These are phyloP conservation scores for Latheticus oryzae DNA, from an alignment of 2,888 invertebrate genomes.

Conservation along the genomic window DNA sequence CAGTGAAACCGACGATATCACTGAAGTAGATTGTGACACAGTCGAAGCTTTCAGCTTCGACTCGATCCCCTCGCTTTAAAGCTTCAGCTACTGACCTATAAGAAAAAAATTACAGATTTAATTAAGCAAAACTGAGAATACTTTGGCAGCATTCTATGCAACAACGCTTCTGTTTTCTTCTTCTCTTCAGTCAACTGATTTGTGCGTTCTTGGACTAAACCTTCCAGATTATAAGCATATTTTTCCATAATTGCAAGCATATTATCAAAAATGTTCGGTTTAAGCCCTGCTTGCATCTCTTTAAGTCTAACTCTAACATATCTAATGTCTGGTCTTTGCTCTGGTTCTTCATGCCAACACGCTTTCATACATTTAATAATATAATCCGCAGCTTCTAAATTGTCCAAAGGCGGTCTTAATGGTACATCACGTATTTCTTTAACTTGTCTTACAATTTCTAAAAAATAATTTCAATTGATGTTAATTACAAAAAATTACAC, in stretches of 20 bases:
- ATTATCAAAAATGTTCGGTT: constrained; percentile 88
- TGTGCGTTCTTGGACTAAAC: constrained; percentile 84
- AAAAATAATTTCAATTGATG: constrained; percentile 12
- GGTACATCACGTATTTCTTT: constrained; percentile 58
- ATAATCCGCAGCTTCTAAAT: constrained; percentile 78
- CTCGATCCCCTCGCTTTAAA: constrained; percentile 80
- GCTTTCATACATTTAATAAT: constrained; percentile 78
- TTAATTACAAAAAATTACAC: constrained; percentile 35
- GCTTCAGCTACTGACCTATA: constrained; percentile 83
- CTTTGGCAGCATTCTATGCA: constrained; percentile 89
- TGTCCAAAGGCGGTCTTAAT: constrained; percentile 76
- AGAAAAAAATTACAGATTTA: constrained; percentile 32
- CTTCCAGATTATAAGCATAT: constrained; percentile 87
- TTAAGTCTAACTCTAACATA: constrained; percentile 81
- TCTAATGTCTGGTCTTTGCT: constrained; percentile 81
- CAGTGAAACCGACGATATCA: constrained; percentile 87
- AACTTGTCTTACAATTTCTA: constrained; percentile 66
- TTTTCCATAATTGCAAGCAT: constrained; percentile 93
- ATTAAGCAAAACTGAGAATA: no score
- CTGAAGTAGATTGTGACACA: constrained; percentile 88
- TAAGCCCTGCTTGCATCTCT: constrained; percentile 83
- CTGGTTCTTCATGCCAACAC: constrained; percentile 87
- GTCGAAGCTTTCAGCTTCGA: constrained; percentile 84
- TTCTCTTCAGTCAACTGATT: constrained; percentile 85
- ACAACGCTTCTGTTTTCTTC: constrained; percentile 83